Percentiles rank a stretch among this genome's conserved stretches.
Evolutionary conservation across 2,113 vertebrate genomes (phyloP).

Genomic region (Bothrops jararaca): DNA sequence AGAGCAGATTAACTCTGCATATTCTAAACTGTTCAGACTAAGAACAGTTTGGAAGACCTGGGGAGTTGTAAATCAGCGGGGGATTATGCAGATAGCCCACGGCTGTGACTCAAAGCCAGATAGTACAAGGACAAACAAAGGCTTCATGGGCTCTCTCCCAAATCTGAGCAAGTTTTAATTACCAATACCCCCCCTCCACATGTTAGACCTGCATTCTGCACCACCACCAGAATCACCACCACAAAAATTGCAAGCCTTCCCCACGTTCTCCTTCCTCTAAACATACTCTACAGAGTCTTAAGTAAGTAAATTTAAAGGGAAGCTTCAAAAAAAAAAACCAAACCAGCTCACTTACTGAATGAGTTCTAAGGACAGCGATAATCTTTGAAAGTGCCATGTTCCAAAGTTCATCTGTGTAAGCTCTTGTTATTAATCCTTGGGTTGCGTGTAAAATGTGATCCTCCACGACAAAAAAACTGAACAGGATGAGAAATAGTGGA

Average conservation of each 20-base stretch:
- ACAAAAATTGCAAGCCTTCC: neutral
- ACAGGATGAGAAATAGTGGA: slow-evolving; percentile 12
- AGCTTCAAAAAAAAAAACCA: slow-evolving; percentile 7
- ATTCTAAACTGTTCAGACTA: slow-evolving; percentile 75
- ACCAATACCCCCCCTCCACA: slow-evolving; percentile 53
- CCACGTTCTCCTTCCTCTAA: slow-evolving; percentile 51
- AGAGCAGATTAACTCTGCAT: slow-evolving; percentile 85
- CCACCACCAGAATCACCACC: neutral
- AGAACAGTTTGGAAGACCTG: slow-evolving; percentile 72
- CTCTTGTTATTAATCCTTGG: slow-evolving; percentile 87
- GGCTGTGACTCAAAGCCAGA: slow-evolving; percentile 70
- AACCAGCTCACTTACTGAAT: slow-evolving; percentile 82
- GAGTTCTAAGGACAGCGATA: slow-evolving; percentile 94
- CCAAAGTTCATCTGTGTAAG: slow-evolving; percentile 95
- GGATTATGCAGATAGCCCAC: slow-evolving; percentile 80
- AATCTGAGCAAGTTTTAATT: slow-evolving; percentile 70
- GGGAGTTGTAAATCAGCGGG: slow-evolving; percentile 78
- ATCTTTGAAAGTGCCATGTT: slow-evolving; percentile 98
- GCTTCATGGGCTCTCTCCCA: slow-evolving; percentile 64
- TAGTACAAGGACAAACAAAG: slow-evolving; percentile 72
- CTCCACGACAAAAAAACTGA: slow-evolving; percentile 96
- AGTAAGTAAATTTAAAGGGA: slow-evolving; percentile 50
- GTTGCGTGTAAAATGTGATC: slow-evolving; percentile 97
- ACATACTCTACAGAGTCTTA: slow-evolving; percentile 35
- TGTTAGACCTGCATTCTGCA: slow-evolving; percentile 45